These are phyloP conservation scores for Ctenosaura bakeri DNA, from an alignment of 2,797 vertebrate species.

Conservation along the genomic window DNA sequence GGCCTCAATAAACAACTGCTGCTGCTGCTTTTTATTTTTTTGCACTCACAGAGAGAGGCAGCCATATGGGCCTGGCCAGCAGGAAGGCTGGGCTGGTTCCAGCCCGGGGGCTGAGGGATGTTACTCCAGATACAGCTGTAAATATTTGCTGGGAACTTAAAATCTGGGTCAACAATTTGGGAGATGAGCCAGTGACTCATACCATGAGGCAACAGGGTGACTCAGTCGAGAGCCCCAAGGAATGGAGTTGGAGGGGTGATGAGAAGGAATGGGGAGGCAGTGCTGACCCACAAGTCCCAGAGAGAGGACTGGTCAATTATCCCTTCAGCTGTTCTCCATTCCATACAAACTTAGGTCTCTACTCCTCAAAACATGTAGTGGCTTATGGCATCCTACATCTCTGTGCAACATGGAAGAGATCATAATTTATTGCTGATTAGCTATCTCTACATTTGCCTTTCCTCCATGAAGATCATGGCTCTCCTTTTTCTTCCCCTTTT, in stretches of 20 bases:
- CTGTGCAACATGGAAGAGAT: neutral
- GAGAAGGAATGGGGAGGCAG: neutral
- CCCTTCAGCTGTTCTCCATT: neutral
- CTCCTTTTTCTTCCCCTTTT: neutral
- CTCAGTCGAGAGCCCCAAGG: conserved; percentile 31
- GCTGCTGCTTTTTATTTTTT: neutral
- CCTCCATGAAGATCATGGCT: neutral
- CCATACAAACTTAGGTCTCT: neutral
- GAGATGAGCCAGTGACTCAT: conserved; percentile 44
- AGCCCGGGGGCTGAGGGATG: conserved; percentile 38
- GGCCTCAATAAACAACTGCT: neutral
- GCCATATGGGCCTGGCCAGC: conserved; percentile 12
- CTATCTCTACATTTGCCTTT: neutral
- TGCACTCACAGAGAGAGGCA: neutral
- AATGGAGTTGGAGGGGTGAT: neutral
- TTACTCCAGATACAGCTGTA: conserved; percentile 53
- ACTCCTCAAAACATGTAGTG: neutral
- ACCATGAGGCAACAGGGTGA: conserved; percentile 42
- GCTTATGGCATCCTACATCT: neutral
- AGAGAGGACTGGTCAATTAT: neutral
- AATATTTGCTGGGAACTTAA: conserved; percentile 49
- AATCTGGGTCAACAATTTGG: conserved; percentile 51
- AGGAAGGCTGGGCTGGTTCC: conserved; percentile 34
- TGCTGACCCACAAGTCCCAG: neutral
- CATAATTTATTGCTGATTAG: neutral